Percentiles rank a stretch among this genome's conserved stretches.
phyloP scores from a whole-genome alignment of 2,113 vertebrate species.

The Cranoglanis bouderius region DNA sequence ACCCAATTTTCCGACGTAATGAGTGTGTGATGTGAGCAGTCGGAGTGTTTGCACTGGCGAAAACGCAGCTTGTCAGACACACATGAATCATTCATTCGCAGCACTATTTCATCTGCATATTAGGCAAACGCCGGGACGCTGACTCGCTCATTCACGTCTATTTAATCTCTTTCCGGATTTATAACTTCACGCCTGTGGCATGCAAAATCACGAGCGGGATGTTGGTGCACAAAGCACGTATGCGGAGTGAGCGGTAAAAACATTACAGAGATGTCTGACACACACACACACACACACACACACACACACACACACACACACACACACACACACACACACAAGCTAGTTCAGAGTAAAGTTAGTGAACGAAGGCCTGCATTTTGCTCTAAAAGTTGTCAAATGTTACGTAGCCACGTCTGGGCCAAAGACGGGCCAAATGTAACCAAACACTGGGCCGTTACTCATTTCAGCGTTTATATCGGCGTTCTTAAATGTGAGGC shows the following conservation, averaged over 20 bases:
- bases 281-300: too few relatives aligned
- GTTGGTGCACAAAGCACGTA: background rate
- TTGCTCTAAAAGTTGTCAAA: background rate
- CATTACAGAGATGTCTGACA: background rate
- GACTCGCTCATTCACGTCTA: conserved; percentile 13
- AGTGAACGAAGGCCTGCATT: background rate
- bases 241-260: background rate
- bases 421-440: background rate
- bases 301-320: too few relatives aligned
- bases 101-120: conserved; percentile 30
- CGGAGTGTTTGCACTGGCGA: conserved; percentile 27
- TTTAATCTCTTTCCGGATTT: conserved; percentile 20
- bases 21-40: conserved; percentile 40
- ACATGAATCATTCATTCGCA: conserved; percentile 33
- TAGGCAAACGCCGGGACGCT: conserved; percentile 4
- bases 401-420: background rate
- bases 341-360: background rate
- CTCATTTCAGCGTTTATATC: background rate
- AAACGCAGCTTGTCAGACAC: conserved; percentile 36
- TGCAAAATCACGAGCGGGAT: conserved; percentile 20
- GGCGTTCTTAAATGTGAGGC: background rate
- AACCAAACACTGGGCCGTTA: background rate
- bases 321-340: too few relatives aligned
- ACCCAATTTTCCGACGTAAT: conserved; percentile 31
- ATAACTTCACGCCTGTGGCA: conserved; percentile 20